Base-by-base conservation (phyloP, 2,113 vertebrate genomes). In the Crotalus horridus region DNA sequence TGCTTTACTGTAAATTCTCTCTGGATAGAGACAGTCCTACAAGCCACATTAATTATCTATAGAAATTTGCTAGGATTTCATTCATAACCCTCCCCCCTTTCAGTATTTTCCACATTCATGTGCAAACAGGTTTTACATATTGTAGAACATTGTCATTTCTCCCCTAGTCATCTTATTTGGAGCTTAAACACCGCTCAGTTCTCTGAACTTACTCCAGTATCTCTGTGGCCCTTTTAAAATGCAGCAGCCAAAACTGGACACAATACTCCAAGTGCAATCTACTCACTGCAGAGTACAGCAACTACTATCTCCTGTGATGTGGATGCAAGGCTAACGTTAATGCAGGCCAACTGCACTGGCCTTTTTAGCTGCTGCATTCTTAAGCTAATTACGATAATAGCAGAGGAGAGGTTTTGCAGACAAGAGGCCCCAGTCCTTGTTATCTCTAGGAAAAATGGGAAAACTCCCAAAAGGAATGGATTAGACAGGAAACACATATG, bases 1-100 rank as follows among this genome's bases (percentile, higher is more conserved):
- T 61, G 85, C 92, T 51, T 58, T 33, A 10, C 54, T 0, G 23
- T 95, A 96, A 94, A 94, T 90, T 91, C 94, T 95, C 43, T 88
- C 48, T 4, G 0, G 53, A 43, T 26, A 55, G 8, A 48, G 10
- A 85, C 89, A 95, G 90, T 43, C 15, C 17, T 85, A 94, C 46
- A 0, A 0, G 39, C 93, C 0, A 13, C 87, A 91, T 94, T 95
- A 93, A 97, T 86, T 91, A 55, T 0, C 74, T 43, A 81, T 23
- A 81, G 3, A 81, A 43, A 39, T 39, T 39, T 81, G 33, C 17
- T 51, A 51, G 48, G 48, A 53, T 87, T 87, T 53, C 48, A 29
- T 29, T 87, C 4, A 51, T 51, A 53, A 15, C 4, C 23, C 43
- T 4, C 26, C 3, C 11, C 12, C 46, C 55, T 3, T 21, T 29